Evolutionary conservation across 2,113 vertebrate genomes (phyloP).

Genomic region (Malurus melanocephalus): DNA sequence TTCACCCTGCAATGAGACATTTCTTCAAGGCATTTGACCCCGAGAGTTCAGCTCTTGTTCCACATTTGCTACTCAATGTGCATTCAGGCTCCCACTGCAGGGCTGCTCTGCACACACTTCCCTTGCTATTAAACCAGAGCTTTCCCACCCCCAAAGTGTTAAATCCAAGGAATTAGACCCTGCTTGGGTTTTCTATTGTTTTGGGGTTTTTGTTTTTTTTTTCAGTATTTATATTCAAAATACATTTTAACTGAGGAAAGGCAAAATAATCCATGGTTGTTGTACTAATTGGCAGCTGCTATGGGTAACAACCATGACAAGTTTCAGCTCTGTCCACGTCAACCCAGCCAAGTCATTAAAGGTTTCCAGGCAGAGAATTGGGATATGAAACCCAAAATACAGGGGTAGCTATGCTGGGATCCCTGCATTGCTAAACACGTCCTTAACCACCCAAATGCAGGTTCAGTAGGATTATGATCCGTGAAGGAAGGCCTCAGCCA

Average conservation of each 20-base stretch:
- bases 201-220: neutral
- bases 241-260: conserved; percentile 37
- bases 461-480: conserved; percentile 26
- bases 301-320: conserved; percentile 49
- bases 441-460: neutral
- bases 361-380: conserved; percentile 31
- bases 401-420: neutral
- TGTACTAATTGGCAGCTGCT: conserved; percentile 53
- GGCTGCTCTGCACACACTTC: neutral
- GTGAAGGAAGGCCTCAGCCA: neutral
- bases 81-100: neutral
- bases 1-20: neutral
- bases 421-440: neutral
- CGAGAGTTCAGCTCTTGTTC: neutral
- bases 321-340: conserved; percentile 54
- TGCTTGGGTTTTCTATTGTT: neutral
- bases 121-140: neutral
- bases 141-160: neutral
- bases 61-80: neutral
- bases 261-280: conserved; percentile 51
- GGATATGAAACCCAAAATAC: neutral
- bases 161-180: neutral
- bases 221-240: conserved; percentile 36
- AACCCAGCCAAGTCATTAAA: conserved; percentile 35
- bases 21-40: neutral